These are phyloP conservation scores for Cephus pulcher DNA, from an alignment of 2,888 invertebrate species.

Conservation along the genomic window DNA sequence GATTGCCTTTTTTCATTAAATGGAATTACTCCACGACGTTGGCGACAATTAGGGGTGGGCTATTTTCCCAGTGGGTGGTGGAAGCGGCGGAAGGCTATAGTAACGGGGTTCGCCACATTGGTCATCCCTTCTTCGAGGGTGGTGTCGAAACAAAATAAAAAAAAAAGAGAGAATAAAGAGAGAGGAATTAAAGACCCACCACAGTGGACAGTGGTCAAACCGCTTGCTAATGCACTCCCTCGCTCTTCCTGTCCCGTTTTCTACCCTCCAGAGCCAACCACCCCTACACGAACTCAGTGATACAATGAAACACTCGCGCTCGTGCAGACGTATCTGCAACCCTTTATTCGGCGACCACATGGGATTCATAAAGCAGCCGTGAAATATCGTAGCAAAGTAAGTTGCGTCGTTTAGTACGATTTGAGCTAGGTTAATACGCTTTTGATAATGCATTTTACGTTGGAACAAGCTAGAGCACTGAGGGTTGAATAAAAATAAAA, in stretches of 20 bases:
- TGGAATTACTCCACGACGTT: slow-evolving; percentile 4
- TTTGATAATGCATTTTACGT: slow-evolving; percentile 47
- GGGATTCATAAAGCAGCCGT: slow-evolving; percentile 50
- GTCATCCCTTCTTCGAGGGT: background rate
- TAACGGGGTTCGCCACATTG: slow-evolving; percentile 7
- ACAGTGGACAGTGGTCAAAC: slow-evolving; percentile 29
- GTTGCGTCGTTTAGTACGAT: slow-evolving; percentile 52
- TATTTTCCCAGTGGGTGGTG: background rate
- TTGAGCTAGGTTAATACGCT: slow-evolving; percentile 49
- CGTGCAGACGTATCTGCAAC: slow-evolving; percentile 20
- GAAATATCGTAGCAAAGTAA: slow-evolving; percentile 51
- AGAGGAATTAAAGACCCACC: slow-evolving; percentile 22
- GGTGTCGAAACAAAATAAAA: background rate
- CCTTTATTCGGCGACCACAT: slow-evolving; percentile 42
- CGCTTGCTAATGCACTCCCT: slow-evolving; percentile 31
- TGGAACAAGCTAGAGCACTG: slow-evolving; percentile 11
- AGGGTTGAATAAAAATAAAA: background rate
- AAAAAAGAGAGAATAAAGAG: slow-evolving; percentile 20
- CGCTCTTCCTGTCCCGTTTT: background rate
- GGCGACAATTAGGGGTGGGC: background rate
- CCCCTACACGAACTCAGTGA: background rate
- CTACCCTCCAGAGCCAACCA: background rate
- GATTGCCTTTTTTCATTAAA: slow-evolving; percentile 8
- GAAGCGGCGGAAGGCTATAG: background rate
- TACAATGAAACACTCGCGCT: background rate